phyloP scores from a whole-genome alignment of 1,140 invertebrate genomes.

The Caerostris darwini region DNA sequence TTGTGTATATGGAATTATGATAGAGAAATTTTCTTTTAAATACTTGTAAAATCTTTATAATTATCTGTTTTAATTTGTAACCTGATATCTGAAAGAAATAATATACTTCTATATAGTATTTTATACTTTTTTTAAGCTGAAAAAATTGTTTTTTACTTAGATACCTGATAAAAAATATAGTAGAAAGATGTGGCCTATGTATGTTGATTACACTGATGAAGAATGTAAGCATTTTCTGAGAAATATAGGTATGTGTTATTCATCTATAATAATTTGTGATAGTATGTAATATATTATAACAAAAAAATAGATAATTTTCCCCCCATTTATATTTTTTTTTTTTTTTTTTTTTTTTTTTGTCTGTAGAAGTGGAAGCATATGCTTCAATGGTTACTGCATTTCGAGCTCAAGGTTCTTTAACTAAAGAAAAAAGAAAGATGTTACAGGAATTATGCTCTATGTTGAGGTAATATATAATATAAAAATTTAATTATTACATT shows the following conservation, averaged over 20 bases:
- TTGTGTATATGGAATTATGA: too few species aligned
- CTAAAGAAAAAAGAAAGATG: constrained; percentile 90
- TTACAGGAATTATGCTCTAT: constrained; percentile 90
- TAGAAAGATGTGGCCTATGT: constrained; percentile 86
- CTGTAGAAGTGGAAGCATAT: constrained; percentile 94
- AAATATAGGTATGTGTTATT: constrained; percentile 87
- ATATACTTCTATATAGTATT: background rate
- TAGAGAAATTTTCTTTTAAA: too few species aligned
- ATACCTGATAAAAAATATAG: constrained; percentile 19
- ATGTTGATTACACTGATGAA: constrained; percentile 89
- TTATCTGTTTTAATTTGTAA: background rate
- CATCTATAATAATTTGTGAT: too few species aligned
- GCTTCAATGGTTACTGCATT: constrained; percentile 92
- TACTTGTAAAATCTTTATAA: too few species aligned
- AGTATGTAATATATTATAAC: too few species aligned
- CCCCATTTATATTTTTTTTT: background rate
- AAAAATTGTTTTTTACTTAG: background rate
- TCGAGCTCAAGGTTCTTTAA: constrained; percentile 93
- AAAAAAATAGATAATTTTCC: background rate
- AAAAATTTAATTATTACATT: too few species aligned
- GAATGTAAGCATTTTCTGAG: constrained; percentile 93
- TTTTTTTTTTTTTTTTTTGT: constrained; percentile 32
- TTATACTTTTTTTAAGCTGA: background rate
- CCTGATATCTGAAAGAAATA: background rate
- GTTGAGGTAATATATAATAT: constrained; percentile 83